These are phyloP conservation scores for Himalopsyche japonica DNA, from an alignment of 2,888 invertebrate species.

Conservation along the genomic window DNA sequence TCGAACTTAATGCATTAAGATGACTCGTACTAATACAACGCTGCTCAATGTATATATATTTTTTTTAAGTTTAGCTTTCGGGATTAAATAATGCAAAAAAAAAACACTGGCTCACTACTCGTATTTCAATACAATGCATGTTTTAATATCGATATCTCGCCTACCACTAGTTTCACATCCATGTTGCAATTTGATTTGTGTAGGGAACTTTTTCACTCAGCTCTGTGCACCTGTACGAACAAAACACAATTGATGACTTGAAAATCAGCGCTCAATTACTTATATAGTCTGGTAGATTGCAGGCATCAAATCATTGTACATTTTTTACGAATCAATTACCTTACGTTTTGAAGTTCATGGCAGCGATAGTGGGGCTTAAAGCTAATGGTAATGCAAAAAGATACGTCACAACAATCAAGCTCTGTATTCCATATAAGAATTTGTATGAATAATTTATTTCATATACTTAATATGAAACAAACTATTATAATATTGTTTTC, in stretches of 20 bases:
- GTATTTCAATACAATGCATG: neutral
- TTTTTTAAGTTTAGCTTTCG: no score
- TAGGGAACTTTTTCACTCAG: neutral
- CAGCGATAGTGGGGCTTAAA: neutral
- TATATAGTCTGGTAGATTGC: constrained; percentile 12
- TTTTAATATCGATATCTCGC: neutral
- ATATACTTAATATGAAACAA: no score
- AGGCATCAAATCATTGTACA: neutral
- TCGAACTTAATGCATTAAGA: no score
- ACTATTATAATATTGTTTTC: no score
- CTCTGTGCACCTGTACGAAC: constrained; percentile 15
- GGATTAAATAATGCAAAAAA: neutral
- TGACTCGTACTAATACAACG: no score
- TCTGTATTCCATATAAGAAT: neutral
- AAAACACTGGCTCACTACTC: neutral
- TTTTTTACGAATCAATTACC: neutral
- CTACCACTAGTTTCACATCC: constrained; percentile 28
- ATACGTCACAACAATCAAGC: neutral
- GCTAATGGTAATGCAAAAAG: neutral
- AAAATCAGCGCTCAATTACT: constrained; percentile 14
- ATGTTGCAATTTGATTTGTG: constrained; percentile 1
- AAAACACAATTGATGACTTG: constrained; percentile 19
- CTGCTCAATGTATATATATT: no score
- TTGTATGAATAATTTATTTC: no score
- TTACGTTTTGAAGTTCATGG: neutral